phyloP scores from a whole-genome alignment of 2,113 vertebrate genomes.

The Trichechus manatus region DNA sequence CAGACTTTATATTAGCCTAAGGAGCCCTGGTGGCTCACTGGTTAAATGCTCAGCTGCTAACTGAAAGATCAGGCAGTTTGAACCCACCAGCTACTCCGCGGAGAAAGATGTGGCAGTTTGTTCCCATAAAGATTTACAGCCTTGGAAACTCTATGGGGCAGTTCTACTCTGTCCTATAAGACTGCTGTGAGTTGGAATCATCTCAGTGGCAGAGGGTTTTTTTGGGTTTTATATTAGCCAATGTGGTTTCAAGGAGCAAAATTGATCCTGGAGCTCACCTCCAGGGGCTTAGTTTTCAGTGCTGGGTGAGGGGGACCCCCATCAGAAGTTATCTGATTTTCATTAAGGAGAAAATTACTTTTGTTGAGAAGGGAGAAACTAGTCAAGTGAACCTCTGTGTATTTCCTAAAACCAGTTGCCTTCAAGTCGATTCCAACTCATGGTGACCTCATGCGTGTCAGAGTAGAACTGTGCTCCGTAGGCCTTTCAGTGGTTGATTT shows the following conservation, averaged over 20 bases:
- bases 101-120: neutral
- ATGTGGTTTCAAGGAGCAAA: neutral
- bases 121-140: neutral
- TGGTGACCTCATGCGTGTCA: neutral
- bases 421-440: neutral
- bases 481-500: neutral
- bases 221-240: neutral
- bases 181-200: neutral
- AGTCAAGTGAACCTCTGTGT: neutral
- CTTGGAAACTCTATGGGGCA: neutral
- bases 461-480: neutral
- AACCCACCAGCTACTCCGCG: no score
- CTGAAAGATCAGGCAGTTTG: no score
- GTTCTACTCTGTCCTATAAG: neutral
- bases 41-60: no score
- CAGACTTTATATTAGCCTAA: neutral
- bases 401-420: neutral
- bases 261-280: neutral
- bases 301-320: fast-evolving
- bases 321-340: conserved; percentile 25
- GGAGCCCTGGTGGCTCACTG: neutral
- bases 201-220: neutral
- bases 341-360: neutral
- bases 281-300: neutral
- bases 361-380: neutral